Percentiles rank a stretch among this genome's conserved stretches.
These are phyloP conservation scores for Oedothorax gibbosus DNA, from an alignment of 1,140 invertebrate species.

Conservation along the genomic window DNA sequence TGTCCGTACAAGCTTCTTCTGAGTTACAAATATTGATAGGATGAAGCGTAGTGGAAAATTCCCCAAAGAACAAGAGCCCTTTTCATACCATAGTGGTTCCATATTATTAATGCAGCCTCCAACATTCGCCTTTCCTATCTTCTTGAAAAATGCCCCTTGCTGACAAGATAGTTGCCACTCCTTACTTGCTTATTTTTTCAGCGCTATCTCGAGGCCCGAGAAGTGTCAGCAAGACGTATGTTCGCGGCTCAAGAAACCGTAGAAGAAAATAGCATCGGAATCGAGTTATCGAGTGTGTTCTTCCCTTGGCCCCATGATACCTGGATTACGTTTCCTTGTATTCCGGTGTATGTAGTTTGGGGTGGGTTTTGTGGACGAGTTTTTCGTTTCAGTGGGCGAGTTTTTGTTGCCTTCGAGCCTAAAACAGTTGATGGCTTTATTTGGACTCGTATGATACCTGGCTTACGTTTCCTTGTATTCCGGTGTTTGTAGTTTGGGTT, in stretches of 20 bases:
- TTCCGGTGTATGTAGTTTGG: no score
- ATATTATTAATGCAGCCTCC: constrained; percentile 50
- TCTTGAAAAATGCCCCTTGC: constrained; percentile 39
- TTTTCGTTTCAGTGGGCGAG: background rate
- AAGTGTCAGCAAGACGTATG: constrained; percentile 57
- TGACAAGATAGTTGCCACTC: constrained; percentile 48
- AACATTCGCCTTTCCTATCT: background rate
- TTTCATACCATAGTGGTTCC: background rate
- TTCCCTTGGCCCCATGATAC: constrained; percentile 41
- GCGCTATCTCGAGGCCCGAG: background rate
- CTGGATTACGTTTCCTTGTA: constrained; percentile 31
- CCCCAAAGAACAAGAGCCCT: no score
- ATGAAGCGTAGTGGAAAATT: no score
- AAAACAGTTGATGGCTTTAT: no score
- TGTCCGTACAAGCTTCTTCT: no score
- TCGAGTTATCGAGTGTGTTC: constrained; percentile 51
- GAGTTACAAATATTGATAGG: no score
- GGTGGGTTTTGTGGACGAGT: no score
- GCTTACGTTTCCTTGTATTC: no score
- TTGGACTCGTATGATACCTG: no score
- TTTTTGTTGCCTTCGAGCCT: no score
- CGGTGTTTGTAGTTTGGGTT: no score
- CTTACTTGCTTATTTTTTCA: background rate
- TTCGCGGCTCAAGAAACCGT: constrained; percentile 30
- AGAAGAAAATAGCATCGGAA: constrained; percentile 30